These are phyloP conservation scores for Corbicula japonica DNA, from an alignment of 2,888 invertebrate genomes.

Conservation along the genomic window DNA sequence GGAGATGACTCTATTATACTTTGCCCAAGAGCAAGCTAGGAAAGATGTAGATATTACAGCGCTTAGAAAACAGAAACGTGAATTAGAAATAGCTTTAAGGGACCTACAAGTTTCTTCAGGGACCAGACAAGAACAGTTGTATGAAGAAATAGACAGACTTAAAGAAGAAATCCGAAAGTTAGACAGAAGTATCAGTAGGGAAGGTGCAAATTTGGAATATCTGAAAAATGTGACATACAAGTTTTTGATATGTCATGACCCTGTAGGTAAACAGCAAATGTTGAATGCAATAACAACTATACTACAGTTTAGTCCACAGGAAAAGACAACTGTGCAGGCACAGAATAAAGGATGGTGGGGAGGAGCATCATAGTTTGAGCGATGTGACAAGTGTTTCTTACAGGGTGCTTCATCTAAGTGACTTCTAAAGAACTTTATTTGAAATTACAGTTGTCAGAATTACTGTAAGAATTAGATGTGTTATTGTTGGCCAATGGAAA, in stretches of 20 bases:
- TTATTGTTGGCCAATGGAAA: too few species aligned
- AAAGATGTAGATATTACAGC: conserved; percentile 92
- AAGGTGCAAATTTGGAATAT: conserved; percentile 95
- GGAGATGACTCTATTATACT: conserved; percentile 90
- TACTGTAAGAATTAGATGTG: too few species aligned
- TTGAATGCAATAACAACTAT: conserved; percentile 95
- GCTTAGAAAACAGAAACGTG: conserved; percentile 91
- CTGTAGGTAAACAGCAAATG: conserved; percentile 92
- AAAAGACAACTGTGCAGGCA: conserved; percentile 88
- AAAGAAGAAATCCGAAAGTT: conserved; percentile 88
- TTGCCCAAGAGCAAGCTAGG: conserved; percentile 93
- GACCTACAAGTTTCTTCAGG: conserved; percentile 87
- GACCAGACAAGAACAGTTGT: conserved; percentile 86
- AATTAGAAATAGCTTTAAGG: conserved; percentile 88
- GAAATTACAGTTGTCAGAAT: too few species aligned
- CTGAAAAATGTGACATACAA: conserved; percentile 96
- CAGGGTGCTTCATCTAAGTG: too few species aligned
- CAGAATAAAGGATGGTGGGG: conserved; percentile 75
- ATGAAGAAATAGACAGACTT: conserved; percentile 87
- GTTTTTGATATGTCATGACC: conserved; percentile 91
- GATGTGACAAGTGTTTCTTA: too few species aligned
- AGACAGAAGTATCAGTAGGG: conserved; percentile 89
- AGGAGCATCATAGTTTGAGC: too few species aligned
- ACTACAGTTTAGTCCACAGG: conserved; percentile 92
- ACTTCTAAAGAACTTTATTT: too few species aligned